A percentile compares a stretch with the other conserved stretches of the same genome.
Conservation (phyloP, 2,113 vertebrate genomes). For the Spizaetus ornatus region DNA sequence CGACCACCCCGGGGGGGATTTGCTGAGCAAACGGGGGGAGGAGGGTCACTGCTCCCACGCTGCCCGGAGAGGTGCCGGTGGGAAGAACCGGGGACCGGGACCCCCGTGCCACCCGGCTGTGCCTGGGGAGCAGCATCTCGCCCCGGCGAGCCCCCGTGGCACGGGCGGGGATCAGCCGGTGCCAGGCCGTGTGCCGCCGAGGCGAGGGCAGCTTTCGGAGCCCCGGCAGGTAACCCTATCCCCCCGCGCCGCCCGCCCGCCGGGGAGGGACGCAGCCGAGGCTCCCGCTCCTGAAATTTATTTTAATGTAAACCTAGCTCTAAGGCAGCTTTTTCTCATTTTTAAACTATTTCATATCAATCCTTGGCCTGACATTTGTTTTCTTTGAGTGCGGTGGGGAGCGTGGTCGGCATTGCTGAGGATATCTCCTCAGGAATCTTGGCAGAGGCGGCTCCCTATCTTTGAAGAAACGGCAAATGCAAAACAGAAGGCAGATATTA, state of each 20-base stretch:
- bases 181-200: accelerated
- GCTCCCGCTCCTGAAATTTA: conserved; percentile 36
- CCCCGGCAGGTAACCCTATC: conserved; percentile 59
- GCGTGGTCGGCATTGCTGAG: conserved; percentile 73
- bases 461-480: conserved; percentile 79
- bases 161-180: neutral
- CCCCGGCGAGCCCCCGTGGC: neutral
- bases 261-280: neutral
- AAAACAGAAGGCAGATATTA: conserved; percentile 78
- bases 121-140: neutral
- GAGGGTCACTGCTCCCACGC: neutral
- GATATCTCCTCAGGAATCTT: conserved; percentile 80
- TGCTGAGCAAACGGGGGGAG: neutral
- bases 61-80: neutral
- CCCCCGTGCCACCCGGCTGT: neutral
- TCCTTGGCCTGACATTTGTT: conserved; percentile 71
- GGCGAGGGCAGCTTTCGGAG: neutral
- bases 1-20: no score
- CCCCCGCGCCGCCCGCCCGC: neutral
- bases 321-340: conserved; percentile 83
- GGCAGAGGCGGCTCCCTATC: conserved; percentile 72
- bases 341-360: conserved; percentile 79
- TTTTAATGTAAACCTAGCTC: conserved; percentile 72
- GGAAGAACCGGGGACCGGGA: neutral
- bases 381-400: conserved; percentile 75